phyloP scores from a whole-genome alignment of 1,140 invertebrate genomes.

The Hylaeus anthracinus region DNA sequence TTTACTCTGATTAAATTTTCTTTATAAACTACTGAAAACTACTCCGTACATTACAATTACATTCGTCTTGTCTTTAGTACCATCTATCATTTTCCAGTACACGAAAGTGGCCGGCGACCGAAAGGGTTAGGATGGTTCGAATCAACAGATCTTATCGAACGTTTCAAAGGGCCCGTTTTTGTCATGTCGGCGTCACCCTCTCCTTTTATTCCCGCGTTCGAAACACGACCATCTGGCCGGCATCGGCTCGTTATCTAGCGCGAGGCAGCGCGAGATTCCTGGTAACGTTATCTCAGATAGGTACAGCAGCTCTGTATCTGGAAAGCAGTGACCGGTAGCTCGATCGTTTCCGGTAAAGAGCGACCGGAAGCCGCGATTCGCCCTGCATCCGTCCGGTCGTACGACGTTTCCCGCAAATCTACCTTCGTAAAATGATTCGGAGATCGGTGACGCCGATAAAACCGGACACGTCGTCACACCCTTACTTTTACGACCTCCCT shows the following conservation, averaged over 20 bases:
- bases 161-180: background rate
- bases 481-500: slow-evolving; percentile 29
- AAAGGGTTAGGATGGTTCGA: background rate
- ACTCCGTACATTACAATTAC: too few relatives aligned
- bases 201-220: slow-evolving; percentile 30
- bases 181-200: slow-evolving; percentile 10
- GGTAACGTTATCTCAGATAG: slow-evolving; percentile 41
- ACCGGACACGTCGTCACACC: background rate
- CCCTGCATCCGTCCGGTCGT: slow-evolving; percentile 40
- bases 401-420: slow-evolving; percentile 50
- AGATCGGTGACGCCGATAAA: slow-evolving; percentile 32
- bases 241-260: slow-evolving; percentile 44
- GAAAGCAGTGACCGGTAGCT: slow-evolving; percentile 25
- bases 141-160: slow-evolving; percentile 9
- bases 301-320: slow-evolving; percentile 16
- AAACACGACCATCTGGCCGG: slow-evolving; percentile 16
- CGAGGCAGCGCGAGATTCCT: slow-evolving; percentile 43
- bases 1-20: too few relatives aligned
- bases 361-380: slow-evolving; percentile 43
- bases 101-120: background rate
- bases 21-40: too few relatives aligned
- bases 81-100: too few relatives aligned
- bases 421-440: slow-evolving; percentile 11
- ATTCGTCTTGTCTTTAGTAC: too few relatives aligned
- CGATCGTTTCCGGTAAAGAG: slow-evolving; percentile 35